Percentiles rank a stretch among this genome's conserved stretches.
These are phyloP conservation scores for Mycalesis mineus DNA, from an alignment of 2,888 invertebrate species.

Conservation along the genomic window DNA sequence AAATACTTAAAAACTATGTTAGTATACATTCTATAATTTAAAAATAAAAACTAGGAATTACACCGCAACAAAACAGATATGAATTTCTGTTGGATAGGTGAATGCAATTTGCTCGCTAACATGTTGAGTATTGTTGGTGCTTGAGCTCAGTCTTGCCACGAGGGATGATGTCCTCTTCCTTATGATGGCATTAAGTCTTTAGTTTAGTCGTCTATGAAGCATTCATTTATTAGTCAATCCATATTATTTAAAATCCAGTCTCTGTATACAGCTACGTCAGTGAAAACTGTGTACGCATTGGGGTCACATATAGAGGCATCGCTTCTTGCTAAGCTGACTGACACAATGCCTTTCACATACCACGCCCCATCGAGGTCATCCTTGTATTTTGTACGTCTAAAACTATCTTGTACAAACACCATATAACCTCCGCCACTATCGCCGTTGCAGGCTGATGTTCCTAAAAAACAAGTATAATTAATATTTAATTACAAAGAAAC, in stretches of 20 bases:
- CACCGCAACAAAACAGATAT: too few relatives aligned
- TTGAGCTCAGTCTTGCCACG: too few relatives aligned
- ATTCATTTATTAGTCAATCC: constrained; percentile 2
- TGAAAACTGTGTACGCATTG: constrained; percentile 60
- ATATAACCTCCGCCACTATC: constrained; percentile 71
- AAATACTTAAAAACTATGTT: too few relatives aligned
- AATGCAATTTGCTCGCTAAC: too few relatives aligned
- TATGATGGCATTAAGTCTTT: too few relatives aligned
- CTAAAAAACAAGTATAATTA: constrained; percentile 35
- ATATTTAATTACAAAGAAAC: too few relatives aligned
- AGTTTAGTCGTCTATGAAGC: too few relatives aligned
- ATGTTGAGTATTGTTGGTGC: too few relatives aligned
- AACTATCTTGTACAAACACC: constrained; percentile 44
- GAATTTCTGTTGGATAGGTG: too few relatives aligned
- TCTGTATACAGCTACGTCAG: constrained; percentile 49
- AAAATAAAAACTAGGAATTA: too few relatives aligned
- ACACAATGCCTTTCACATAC: constrained; percentile 46
- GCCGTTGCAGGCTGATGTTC: constrained; percentile 69
- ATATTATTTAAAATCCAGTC: constrained; percentile 40
- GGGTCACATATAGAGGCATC: constrained; percentile 56
- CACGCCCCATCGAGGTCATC: constrained; percentile 36
- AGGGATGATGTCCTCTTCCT: too few relatives aligned
- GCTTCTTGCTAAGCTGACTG: constrained; percentile 35
- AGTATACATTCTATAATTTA: too few relatives aligned
- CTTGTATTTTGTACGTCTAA: neutral